Evolutionary conservation across 2,797 vertebrate species (phyloP).

Genomic region (Otolemur crassicaudatus): DNA sequence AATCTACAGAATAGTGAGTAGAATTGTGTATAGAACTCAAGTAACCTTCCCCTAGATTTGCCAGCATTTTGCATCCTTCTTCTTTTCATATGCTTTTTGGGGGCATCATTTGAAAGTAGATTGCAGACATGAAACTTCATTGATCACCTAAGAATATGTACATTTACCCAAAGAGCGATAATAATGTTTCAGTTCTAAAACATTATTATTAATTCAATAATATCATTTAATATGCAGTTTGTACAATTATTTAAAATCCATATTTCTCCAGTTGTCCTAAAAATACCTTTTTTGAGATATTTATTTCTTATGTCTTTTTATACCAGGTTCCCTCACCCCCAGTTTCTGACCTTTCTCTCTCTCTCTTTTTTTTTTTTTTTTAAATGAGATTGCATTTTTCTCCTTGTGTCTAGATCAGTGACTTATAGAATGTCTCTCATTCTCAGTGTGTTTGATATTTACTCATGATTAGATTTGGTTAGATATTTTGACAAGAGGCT

Average conservation of each 20-base stretch:
- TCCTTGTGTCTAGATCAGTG: neutral
- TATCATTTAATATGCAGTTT: neutral
- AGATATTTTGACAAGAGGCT: neutral
- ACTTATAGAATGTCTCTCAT: neutral
- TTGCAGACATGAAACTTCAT: neutral
- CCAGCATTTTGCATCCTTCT: neutral
- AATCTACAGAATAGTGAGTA: neutral
- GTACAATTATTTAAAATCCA: neutral
- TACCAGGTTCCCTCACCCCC: neutral
- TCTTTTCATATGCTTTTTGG: neutral
- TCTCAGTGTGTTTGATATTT: neutral
- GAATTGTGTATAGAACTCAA: neutral
- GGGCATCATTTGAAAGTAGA: neutral
- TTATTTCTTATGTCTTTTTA: neutral
- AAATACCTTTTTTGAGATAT: neutral
- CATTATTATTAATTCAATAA: neutral
- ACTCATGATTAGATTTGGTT: conserved; percentile 1
- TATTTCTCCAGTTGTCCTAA: conserved; percentile 1
- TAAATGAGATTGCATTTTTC: neutral
- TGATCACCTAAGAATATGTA: neutral
- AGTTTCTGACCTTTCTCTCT: neutral
- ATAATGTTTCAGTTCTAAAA: neutral
- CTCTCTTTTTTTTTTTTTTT: neutral
- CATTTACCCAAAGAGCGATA: neutral
- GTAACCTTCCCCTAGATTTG: neutral